Base-by-base conservation (phyloP, 2,113 vertebrate species). In the Xenopus laevis region DNA sequence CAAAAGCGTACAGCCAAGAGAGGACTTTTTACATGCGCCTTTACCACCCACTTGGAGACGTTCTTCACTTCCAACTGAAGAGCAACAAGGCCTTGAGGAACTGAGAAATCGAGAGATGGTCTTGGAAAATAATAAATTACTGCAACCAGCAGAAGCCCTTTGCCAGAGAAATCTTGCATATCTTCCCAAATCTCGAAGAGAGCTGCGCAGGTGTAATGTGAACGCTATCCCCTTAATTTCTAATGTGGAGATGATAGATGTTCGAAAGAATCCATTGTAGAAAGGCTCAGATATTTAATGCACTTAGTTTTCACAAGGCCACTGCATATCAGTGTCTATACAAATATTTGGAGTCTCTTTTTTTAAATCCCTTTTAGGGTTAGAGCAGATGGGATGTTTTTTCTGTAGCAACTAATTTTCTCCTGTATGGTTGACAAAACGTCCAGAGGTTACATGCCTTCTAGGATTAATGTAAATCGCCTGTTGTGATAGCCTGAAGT, bases 31-130 rank as follows among this genome's bases (percentile, higher is more conserved):
- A 63, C 91, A 91, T 0, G 89, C 93, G 0, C 95, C 96, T 0
- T 79, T 98, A 45, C 96, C 97, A 0, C 85, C 93, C 1, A 95
- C 93, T 0, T 98, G 97, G 96, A 91, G 93, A 20, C 95, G 97
- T 50, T 95, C 95, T 0, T 96, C 94, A 7, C 86, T 95, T 59
- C 91, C 94, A n/a, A 88, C 50, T 0, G 95, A 96, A 68, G 91
- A 95, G 33, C 90, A 88, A 18, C 74, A 83, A 0, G 82, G 65
- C 17, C 79, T 88, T 0, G 91, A 94, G 63, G 95, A 96, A 16
- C 79, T 86, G 0, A 84, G 86, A 75, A 88, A 87, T 10, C 80
- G 81, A 60, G 89, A 89, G 0, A 17, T 78, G 0, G 50, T 79
- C 0, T 93, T 95, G 27, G 74, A 77, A 64, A 71, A 17, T 0